Evolutionary conservation across 2,888 invertebrate species (phyloP).

Genomic region (Lasioglossum villosulum): DNA sequence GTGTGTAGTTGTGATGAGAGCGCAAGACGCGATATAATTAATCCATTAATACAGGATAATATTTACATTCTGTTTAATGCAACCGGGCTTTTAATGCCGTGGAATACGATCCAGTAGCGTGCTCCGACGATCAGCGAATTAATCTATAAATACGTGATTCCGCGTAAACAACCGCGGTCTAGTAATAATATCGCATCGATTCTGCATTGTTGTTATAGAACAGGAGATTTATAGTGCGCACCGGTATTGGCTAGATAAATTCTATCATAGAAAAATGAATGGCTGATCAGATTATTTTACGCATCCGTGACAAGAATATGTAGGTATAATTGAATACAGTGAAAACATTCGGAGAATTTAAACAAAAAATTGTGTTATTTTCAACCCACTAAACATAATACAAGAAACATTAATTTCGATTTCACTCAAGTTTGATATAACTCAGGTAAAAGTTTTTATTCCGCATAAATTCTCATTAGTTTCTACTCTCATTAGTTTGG

Average conservation of each 20-base stretch:
- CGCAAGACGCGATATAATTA: slow-evolving; percentile 8
- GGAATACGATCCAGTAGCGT: not conserved
- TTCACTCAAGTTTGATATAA: no score
- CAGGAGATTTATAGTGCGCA: not conserved
- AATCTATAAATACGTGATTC: not conserved
- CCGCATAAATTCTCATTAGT: no score
- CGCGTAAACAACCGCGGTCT: not conserved
- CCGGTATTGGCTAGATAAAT: not conserved
- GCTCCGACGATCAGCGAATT: not conserved
- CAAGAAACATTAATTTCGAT: no score
- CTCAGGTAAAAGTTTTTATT: no score
- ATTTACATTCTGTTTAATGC: slow-evolving; percentile 15
- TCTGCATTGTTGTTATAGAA: not conserved
- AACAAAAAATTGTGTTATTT: no score
- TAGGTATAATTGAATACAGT: no score
- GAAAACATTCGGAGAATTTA: no score
- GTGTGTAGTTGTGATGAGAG: not conserved
- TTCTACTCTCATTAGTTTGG: not conserved
- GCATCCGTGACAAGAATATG: not conserved
- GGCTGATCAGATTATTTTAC: not conserved
- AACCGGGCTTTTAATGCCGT: not conserved
- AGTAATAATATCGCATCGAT: not conserved
- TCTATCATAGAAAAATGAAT: not conserved
- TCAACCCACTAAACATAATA: no score
- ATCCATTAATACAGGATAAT: not conserved